A percentile compares a stretch with the other conserved stretches of the same genome.
Evolutionary conservation across 2,113 vertebrate species (phyloP).

Genomic region (Leucoraja erinaceus): DNA sequence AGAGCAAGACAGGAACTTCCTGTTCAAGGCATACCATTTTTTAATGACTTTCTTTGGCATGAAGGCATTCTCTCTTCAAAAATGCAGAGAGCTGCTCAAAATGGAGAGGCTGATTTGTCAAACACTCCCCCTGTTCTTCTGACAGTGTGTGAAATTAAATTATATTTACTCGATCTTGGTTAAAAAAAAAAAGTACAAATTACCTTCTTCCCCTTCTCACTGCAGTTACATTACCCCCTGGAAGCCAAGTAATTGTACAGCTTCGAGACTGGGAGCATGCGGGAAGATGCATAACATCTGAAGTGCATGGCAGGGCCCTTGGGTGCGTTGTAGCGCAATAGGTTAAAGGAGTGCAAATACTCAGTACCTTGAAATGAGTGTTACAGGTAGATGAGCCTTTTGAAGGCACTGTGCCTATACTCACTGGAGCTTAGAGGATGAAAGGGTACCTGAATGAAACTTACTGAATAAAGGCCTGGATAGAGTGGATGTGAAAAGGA

Average conservation of each 20-base stretch:
- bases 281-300: not conserved
- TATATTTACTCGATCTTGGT: not conserved
- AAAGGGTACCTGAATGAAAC: no score
- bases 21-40: conserved; percentile 17
- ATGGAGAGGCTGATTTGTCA: conserved; percentile 23
- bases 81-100: not conserved
- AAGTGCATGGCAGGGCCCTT: no score
- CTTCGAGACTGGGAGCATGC: not conserved
- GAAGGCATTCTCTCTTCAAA: not conserved
- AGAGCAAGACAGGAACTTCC: conserved; percentile 22
- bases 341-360: no score
- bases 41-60: conserved; percentile 24
- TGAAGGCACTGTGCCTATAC: no score
- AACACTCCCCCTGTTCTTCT: not conserved
- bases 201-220: not conserved
- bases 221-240: not conserved
- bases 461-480: no score
- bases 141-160: not conserved
- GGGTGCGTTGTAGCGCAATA: no score
- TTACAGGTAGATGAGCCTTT: no score
- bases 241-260: not conserved
- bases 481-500: no score
- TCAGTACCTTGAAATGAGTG: no score
- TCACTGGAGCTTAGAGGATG: no score
- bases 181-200: not conserved